phyloP scores from a whole-genome alignment of 2,888 invertebrate genomes.

The Bimastos eiseni region DNA sequence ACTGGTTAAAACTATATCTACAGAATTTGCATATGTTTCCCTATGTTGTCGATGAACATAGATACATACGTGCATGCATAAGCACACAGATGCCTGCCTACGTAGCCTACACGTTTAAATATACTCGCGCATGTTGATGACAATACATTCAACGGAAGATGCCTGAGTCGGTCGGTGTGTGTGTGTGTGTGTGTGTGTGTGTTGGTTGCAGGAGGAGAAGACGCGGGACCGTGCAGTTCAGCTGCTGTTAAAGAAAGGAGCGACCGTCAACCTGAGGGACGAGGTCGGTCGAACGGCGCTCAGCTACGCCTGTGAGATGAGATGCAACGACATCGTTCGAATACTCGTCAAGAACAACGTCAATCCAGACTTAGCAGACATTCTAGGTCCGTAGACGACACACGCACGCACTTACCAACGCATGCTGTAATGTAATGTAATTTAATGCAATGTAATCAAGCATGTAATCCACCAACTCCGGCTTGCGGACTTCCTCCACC shows the following conservation, averaged over 20 bases:
- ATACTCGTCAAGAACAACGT: constrained; percentile 56
- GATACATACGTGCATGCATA: constrained; percentile 23
- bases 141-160: too few relatives aligned
- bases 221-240: constrained; percentile 51
- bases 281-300: constrained; percentile 54
- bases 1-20: too few relatives aligned
- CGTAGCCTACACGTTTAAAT: constrained; percentile 26
- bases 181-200: too few relatives aligned
- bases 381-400: constrained; percentile 47
- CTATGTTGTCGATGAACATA: neutral
- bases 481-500: constrained; percentile 34
- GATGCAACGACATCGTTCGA: constrained; percentile 56
- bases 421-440: neutral
- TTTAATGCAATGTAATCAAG: too few relatives aligned
- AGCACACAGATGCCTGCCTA: neutral
- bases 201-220: constrained; percentile 52
- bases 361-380: constrained; percentile 56
- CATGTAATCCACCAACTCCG: constrained; percentile 46
- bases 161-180: too few relatives aligned
- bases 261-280: constrained; percentile 56
- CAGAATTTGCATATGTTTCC: too few relatives aligned
- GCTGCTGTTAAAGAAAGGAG: constrained; percentile 52
- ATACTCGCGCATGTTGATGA: too few relatives aligned
- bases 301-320: constrained; percentile 59
- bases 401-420: neutral